Base-by-base conservation (phyloP, 2,888 invertebrate species). In the Caenorhabditis sp. region DNA sequence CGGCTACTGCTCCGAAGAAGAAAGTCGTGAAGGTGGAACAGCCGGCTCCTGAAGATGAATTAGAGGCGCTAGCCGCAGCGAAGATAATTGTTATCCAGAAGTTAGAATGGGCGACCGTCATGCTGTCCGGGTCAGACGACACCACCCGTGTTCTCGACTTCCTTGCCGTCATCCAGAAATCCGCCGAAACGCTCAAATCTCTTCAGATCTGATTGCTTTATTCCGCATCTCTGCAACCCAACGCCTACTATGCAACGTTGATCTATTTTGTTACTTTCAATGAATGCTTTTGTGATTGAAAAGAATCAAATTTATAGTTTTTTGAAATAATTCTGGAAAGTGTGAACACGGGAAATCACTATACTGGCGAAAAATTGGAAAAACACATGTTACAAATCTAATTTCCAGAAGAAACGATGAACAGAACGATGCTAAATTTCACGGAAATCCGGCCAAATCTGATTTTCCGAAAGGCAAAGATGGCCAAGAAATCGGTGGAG, bases 391-490 rank as follows among this genome's bases (percentile, higher is more conserved):
- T n/a, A n/a, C n/a, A 20, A 1, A 32, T 32, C 32, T 32, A 32
- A 32, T 32, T 32, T 32, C 5, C 32, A 32, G 18, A 50, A 15
- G 18, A 15, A 53, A 32, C 58, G 50, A 72, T 72, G 71, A 24
- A 37, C 5, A 55, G 35, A 56, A 56, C 71, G 4, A 1, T 44
- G 5, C 13, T 2, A 0, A 47, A 24, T 15, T 13, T 47, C 26
- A 40, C 68, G 8, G 74, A 79, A 44, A 77, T 76, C 40, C 67
- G 69, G 26, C 85, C 85, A 15, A 84, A 85, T 61, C 51, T 85
- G 37, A 35, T 85, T 11, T 85, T 76, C 28, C 70, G 83, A 56
- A 85, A 83, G 64, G 81, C 86, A 9, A 85, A 82, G 80, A 71
- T 79, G 67, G 80, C 86, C 0, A 78, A 80, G 28, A 82, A 83